Base-by-base conservation (phyloP, 2,797 vertebrate species). In the Philypnodon macrostomus region DNA sequence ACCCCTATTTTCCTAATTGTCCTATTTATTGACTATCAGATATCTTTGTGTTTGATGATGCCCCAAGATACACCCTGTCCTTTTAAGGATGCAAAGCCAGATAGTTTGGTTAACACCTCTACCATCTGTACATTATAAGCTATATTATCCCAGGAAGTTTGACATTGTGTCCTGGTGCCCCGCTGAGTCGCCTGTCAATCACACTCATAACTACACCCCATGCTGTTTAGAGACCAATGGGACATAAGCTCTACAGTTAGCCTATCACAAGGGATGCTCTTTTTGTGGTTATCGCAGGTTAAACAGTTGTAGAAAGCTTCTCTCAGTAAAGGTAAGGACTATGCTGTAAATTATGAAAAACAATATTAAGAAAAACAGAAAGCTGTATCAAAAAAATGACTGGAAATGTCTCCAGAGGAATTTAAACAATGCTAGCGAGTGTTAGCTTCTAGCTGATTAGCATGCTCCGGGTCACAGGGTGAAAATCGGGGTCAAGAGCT, bases 391-490 rank as follows among this genome's bases (percentile, higher is more conserved):
- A 15, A 12, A 19, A 44, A 51, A 34, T 38, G 14, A 16, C 19
- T 35, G 53, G 26, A 67, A 52, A 55, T 65, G 69, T 53, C 64
- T 63, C 63, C n/a, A 2, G 24, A 24, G 49, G 81, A 80, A 86
- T 85, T 55, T 38, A 23, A 64, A 58, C 74, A 88, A 88, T 85
- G 77, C 31, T 35, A 21, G 52, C 5, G 42, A 47, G 74, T 59
- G 61, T 85, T 86, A 78, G 73, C 79, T 21, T 41, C 79, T 87
- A 81, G 84, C 80, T 34, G 63, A 85, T 86, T 85, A 75, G 70
- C 67, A 73, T 41, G 46, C 48, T 55, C 17, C 47, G 71, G 71
- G 74, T 67, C 69, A 63, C 13, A 12, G 36, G 26, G 46, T 37
- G 38, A 35, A 47, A 32, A 66, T 17, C 1, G 41, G 58, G 80